A percentile compares a stretch with the other conserved stretches of the same genome.
Evolutionary conservation across 2,888 invertebrate genomes (phyloP).

Genomic region (Eulithis testata): DNA sequence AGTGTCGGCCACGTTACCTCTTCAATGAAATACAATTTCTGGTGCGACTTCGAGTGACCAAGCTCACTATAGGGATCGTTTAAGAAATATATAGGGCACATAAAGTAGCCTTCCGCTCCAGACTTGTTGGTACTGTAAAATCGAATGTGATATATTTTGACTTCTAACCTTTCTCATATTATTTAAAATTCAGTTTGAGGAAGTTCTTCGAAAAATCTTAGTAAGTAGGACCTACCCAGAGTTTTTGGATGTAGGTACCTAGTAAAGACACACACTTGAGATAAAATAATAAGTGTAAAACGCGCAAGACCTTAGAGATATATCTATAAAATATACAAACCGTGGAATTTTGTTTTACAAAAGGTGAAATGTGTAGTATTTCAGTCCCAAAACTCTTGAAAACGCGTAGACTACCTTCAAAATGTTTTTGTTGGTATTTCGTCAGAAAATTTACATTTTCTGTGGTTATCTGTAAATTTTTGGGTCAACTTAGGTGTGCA

Average conservation of each 20-base stretch:
- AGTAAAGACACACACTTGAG: too few relatives aligned
- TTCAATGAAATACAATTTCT: not conserved
- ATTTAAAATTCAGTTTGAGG: too few relatives aligned
- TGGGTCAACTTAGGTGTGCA: too few relatives aligned
- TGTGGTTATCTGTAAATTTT: too few relatives aligned
- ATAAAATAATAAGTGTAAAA: too few relatives aligned
- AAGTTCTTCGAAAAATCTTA: too few relatives aligned
- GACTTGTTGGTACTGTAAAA: not conserved
- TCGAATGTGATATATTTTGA: too few relatives aligned
- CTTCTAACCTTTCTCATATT: too few relatives aligned
- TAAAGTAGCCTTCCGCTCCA: not conserved
- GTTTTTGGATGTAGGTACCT: too few relatives aligned
- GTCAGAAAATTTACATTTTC: slow-evolving; percentile 5
- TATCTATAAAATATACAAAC: slow-evolving; percentile 9
- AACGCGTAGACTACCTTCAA: slow-evolving; percentile 19
- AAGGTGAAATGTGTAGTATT: slow-evolving; percentile 27
- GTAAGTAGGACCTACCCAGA: too few relatives aligned
- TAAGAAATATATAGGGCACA: not conserved
- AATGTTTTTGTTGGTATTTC: slow-evolving; percentile 27
- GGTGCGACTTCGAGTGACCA: not conserved
- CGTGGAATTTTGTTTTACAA: slow-evolving; percentile 27
- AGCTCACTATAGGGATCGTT: not conserved
- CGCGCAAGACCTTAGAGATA: not conserved
- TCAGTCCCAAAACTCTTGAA: slow-evolving; percentile 31
- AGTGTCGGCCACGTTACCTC: not conserved